A percentile compares a stretch with the other conserved stretches of the same genome.
These are phyloP conservation scores for Tachysurus fulvidraco DNA, from an alignment of 2,113 vertebrate genomes.

Conservation along the genomic window DNA sequence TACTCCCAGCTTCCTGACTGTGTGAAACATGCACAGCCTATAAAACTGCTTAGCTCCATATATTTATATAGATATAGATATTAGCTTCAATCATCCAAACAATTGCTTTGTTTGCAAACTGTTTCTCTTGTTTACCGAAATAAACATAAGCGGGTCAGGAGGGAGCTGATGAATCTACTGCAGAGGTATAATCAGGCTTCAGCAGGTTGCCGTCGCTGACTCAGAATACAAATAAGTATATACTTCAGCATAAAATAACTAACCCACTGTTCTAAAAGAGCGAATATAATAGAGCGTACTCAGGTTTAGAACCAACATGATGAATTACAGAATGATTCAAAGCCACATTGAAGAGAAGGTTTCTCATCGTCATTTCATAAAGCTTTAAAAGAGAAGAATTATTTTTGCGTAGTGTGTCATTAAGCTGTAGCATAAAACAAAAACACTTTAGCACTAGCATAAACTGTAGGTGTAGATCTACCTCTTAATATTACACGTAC, in stretches of 20 bases:
- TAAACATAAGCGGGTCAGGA: conserved; percentile 11
- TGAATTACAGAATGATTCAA: conserved; percentile 11
- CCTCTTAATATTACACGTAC: not conserved
- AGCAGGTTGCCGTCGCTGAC: conserved; percentile 24
- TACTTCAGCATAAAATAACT: not conserved
- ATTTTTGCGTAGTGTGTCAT: not conserved
- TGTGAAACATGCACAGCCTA: not conserved
- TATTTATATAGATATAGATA: not conserved
- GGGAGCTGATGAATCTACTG: conserved; percentile 39
- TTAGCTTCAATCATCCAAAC: conserved; percentile 7
- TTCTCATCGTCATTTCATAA: not conserved
- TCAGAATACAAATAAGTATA: conserved; percentile 21
- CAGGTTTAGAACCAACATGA: not conserved
- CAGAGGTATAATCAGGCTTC: conserved; percentile 34
- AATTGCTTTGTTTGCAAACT: conserved; percentile 31
- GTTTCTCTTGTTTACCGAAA: not conserved
- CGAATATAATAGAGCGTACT: not conserved
- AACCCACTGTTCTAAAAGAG: not conserved
- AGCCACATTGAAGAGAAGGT: not conserved
- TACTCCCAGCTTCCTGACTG: not conserved
- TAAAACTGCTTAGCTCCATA: not conserved
- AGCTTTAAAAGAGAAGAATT: not conserved
- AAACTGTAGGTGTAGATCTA: not conserved
- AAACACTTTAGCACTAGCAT: not conserved
- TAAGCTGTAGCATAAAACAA: not conserved